A percentile compares a stretch with the other conserved stretches of the same genome.
phyloP scores from a whole-genome alignment of 2,888 invertebrate species.

The Hemicrepidius hirtus region DNA sequence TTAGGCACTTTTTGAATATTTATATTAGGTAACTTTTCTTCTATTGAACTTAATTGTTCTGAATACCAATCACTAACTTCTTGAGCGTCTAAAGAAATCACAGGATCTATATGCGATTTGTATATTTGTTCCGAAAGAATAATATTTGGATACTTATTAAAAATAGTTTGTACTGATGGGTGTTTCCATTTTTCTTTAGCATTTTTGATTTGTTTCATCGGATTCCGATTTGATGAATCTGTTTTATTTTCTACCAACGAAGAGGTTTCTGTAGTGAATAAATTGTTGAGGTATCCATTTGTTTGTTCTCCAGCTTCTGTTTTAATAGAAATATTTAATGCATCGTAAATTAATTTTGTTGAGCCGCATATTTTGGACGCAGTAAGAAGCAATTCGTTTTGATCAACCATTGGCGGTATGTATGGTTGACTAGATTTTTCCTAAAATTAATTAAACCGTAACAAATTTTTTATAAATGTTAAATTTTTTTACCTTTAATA shows the following conservation, averaged over 20 bases:
- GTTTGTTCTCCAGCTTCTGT: background rate
- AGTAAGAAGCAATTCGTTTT: slow-evolving; percentile 13
- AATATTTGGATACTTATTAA: background rate
- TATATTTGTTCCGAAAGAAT: slow-evolving; percentile 15
- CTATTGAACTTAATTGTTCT: background rate
- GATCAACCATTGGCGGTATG: slow-evolving; percentile 13
- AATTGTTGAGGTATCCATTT: background rate
- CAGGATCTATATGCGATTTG: slow-evolving; percentile 15
- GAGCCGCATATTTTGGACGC: background rate
- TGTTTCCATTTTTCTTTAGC: background rate
- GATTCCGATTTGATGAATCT: no score
- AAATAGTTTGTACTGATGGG: background rate
- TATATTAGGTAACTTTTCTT: background rate
- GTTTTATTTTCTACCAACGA: no score
- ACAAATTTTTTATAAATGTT: background rate
- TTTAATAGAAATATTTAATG: background rate
- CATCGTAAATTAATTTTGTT: background rate
- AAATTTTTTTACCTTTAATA: slow-evolving; percentile 52
- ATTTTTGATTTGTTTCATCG: background rate
- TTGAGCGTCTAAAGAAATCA: slow-evolving; percentile 21
- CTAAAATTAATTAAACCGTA: background rate
- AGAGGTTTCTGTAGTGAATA: no score
- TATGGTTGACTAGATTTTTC: slow-evolving; percentile 22
- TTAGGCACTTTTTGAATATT: background rate
- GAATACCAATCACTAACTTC: slow-evolving; percentile 34